Percentiles rank a stretch among this genome's conserved stretches.
phyloP scores from a whole-genome alignment of 2,888 invertebrate species.

The Psococerastis gibbosa region DNA sequence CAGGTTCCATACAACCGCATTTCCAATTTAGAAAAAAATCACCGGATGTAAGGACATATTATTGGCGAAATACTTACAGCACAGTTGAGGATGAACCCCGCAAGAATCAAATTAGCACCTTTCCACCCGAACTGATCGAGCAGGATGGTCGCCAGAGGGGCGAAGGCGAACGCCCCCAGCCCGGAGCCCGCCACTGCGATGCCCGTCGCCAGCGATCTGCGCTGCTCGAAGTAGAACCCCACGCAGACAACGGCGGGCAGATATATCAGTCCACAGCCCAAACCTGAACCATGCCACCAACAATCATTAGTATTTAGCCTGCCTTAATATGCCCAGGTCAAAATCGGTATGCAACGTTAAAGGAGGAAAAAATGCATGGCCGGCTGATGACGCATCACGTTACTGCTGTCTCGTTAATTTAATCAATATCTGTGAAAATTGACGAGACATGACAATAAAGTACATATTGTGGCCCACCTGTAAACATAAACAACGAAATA shows the following conservation, averaged over 20 bases:
- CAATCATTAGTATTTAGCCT: too few relatives aligned
- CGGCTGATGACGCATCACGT: conserved; percentile 12
- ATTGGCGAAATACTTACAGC: conserved; percentile 42
- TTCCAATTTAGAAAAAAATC: too few relatives aligned
- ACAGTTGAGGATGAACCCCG: conserved; percentile 83
- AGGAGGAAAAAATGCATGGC: conserved; percentile 13
- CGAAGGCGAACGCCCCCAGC: conserved; percentile 86
- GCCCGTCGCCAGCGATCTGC: conserved; percentile 82
- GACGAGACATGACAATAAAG: too few relatives aligned
- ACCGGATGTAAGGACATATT: too few relatives aligned
- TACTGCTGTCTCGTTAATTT: not conserved
- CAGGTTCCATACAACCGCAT: too few relatives aligned
- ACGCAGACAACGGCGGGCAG: conserved; percentile 93
- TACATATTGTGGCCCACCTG: too few relatives aligned
- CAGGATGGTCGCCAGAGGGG: conserved; percentile 68
- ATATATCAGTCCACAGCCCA: conserved; percentile 86
- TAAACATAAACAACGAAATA: too few relatives aligned
- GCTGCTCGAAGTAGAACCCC: conserved; percentile 93
- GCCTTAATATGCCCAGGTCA: too few relatives aligned
- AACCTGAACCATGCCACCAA: conserved; percentile 42
- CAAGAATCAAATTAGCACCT: conserved; percentile 73
- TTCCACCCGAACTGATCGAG: conserved; percentile 71
- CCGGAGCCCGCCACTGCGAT: conserved; percentile 94
- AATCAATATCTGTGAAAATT: too few relatives aligned
- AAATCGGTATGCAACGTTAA: too few relatives aligned